Evolutionary conservation across 2,797 vertebrate species (phyloP).

Genomic region (Microhierax caerulescens): DNA sequence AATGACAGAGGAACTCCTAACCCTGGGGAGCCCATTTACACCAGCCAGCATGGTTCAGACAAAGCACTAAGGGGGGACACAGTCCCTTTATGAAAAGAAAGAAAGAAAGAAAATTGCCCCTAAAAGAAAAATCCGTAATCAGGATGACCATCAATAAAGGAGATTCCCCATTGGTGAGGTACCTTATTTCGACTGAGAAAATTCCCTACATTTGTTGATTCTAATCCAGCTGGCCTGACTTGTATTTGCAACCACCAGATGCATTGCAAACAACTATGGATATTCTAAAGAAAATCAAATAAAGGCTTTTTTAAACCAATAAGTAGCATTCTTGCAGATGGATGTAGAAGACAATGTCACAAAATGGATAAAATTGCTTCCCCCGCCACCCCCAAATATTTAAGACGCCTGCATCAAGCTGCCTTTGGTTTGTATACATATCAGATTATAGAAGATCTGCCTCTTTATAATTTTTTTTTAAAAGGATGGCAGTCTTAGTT

Average conservation of each 20-base stretch:
- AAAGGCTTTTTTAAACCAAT: slow-evolving; percentile 41
- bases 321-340: slow-evolving; percentile 57
- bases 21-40: slow-evolving; percentile 33
- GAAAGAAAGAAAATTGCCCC: slow-evolving; percentile 43
- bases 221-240: slow-evolving; percentile 39
- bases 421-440: slow-evolving; percentile 70
- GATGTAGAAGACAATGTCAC: slow-evolving; percentile 48
- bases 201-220: slow-evolving; percentile 13
- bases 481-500: slow-evolving; percentile 84
- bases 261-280: slow-evolving; percentile 11
- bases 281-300: slow-evolving; percentile 45
- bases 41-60: background rate
- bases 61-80: slow-evolving; percentile 8
- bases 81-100: slow-evolving; percentile 38
- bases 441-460: slow-evolving; percentile 82
- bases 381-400: slow-evolving; percentile 40
- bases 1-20: slow-evolving; percentile 41
- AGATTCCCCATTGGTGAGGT: slow-evolving; percentile 17
- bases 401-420: slow-evolving; percentile 40
- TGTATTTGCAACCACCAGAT: slow-evolving; percentile 29
- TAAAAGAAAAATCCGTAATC: slow-evolving; percentile 62
- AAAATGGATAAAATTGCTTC: slow-evolving; percentile 56
- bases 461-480: slow-evolving; percentile 83
- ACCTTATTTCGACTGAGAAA: slow-evolving; percentile 40
- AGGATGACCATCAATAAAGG: slow-evolving; percentile 39